Evolutionary conservation across 1,140 invertebrate species (phyloP), one percentile per base, ranked within the genome.

Genomic region (Rhyzopertha dominica): DNA sequence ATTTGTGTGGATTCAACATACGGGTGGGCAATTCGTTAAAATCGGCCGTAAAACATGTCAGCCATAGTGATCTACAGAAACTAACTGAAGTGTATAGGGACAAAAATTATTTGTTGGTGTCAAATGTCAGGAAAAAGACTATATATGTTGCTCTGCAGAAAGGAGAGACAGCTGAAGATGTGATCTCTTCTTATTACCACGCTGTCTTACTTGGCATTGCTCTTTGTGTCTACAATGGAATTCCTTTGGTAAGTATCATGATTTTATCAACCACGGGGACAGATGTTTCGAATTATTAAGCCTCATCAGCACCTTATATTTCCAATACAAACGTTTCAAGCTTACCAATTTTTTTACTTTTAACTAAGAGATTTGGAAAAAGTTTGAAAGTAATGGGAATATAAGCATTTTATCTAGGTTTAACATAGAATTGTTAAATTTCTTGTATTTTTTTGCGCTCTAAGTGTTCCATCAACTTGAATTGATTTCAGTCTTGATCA

Each of bases 181-280:
- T 76, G 10, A 53, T 80, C 3, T 60, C 71, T 53, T 74, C 71
- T 5, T 79, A 77, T 60, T 76, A 74, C 39, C 66, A 76, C 55
- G 73, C 71, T 20, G 63, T 70, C 14, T 54, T 75, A 46, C 58
- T 69, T 32, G 75, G 63, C 5, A 57, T 72, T 19, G 62, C 63
- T 8, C 57, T 57, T 10, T 60, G 49, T 24, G 47, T 56, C 18
- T 67, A 58, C 34, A 63, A 64, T 36, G 38, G 51, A 34, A 29
- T 56, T n/a, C 34, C 38, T 14, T 40, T 59, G 40, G 63, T 64
- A 58, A 53, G 45, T 41, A 17, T n/a, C n/a, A n/a, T n/a, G n/a
- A n/a, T n/a, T n/a, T n/a, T n/a, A n/a, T n/a, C n/a, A n/a, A n/a
- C n/a, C n/a, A n/a, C n/a, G n/a, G n/a, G n/a, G n/a, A n/a, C n/a